Evolutionary conservation across 2,888 invertebrate genomes (phyloP).

Genomic region (Troides oblongomaculatus): DNA sequence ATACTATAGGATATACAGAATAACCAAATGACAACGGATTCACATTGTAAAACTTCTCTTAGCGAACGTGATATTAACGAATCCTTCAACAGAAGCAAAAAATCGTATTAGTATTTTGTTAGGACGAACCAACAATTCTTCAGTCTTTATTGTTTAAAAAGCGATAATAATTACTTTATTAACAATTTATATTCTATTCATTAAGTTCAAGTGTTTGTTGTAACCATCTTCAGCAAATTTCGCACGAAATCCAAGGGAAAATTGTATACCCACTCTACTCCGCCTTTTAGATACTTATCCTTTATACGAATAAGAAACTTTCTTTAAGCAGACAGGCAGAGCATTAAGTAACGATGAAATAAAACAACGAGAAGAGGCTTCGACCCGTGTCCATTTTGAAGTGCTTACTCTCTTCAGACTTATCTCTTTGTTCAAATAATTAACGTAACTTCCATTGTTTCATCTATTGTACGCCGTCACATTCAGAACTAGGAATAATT

Average conservation of each 20-base stretch:
- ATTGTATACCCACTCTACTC: background rate
- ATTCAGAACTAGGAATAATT: background rate
- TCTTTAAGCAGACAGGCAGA: background rate
- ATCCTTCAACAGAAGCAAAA: no score
- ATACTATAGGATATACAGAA: no score
- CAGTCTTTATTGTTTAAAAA: no score
- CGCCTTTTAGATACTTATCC: conserved; percentile 1
- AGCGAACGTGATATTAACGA: no score
- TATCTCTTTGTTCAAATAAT: conserved; percentile 18
- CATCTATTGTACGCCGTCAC: background rate
- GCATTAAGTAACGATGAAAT: conserved; percentile 8
- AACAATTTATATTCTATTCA: background rate
- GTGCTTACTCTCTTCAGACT: background rate
- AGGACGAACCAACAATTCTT: no score
- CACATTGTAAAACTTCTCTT: no score
- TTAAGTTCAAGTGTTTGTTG: background rate
- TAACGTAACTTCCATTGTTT: background rate
- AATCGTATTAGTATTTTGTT: no score
- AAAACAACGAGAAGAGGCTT: conserved; percentile 1
- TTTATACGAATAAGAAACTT: background rate
- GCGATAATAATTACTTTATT: no score
- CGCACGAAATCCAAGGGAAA: background rate
- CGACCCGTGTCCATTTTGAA: conserved; percentile 8
- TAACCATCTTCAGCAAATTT: background rate
- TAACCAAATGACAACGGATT: no score